Conservation (phyloP, 2,797 vertebrate genomes). For the Parotocinclus haroldoi region DNA sequence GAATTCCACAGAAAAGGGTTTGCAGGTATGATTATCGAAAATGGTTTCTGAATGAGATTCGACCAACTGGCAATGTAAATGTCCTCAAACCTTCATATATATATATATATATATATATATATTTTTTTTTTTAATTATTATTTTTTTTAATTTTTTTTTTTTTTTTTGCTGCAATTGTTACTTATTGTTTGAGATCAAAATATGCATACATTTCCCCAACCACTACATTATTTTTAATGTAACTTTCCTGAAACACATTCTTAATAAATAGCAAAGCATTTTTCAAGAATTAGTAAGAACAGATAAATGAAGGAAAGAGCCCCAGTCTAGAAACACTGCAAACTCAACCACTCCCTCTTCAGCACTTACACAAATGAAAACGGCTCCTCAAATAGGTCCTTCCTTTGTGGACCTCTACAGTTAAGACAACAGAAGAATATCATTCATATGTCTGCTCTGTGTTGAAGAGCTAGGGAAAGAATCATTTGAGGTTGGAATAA, state of each 20-base stretch:
- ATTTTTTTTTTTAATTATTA: no score
- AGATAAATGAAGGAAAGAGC: constrained; percentile 9
- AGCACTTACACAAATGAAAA: constrained; percentile 77
- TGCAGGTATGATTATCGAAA: no score
- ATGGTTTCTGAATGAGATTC: no score
- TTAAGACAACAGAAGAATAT: constrained; percentile 61
- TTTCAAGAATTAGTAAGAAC: constrained; percentile 17
- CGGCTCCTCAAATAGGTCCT: constrained; percentile 70
- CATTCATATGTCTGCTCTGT: constrained; percentile 48
- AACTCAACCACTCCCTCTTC: constrained; percentile 42
- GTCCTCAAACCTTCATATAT: no score
- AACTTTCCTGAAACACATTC: constrained; percentile 14
- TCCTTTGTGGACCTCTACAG: constrained; percentile 68
- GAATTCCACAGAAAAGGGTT: no score
- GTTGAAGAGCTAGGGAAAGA: constrained; percentile 26
- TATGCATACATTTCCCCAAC: constrained; percentile 5
- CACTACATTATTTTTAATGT: constrained; percentile 30
- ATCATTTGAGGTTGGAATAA: neutral
- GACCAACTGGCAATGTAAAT: no score
- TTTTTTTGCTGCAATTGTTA: constrained; percentile 1
- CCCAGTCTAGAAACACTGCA: constrained; percentile 55
- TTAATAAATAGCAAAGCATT: constrained; percentile 21
- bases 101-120: no score
- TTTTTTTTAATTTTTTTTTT: no score
- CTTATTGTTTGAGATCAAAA: neutral